A percentile compares a stretch with the other conserved stretches of the same genome.
Evolutionary conservation across 2,888 invertebrate species (phyloP).

Genomic region (Agriotes lineatus): DNA sequence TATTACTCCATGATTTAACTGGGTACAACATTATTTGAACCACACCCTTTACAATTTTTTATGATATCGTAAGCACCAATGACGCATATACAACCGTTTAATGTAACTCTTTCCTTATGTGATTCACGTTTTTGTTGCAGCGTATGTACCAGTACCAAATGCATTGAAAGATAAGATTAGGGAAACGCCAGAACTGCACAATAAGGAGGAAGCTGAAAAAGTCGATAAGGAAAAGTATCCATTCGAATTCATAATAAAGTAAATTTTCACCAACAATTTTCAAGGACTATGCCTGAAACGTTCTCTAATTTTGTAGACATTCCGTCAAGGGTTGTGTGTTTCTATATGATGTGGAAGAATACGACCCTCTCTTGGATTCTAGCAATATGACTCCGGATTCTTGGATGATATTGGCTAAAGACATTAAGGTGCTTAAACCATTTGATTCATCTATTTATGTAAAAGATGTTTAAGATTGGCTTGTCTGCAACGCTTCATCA

Average conservation of each 20-base stretch:
- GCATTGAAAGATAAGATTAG: slow-evolving; percentile 79
- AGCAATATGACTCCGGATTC: slow-evolving; percentile 93
- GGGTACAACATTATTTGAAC: too few relatives aligned
- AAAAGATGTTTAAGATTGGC: too few relatives aligned
- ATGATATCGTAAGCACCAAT: too few relatives aligned
- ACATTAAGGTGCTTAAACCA: slow-evolving; percentile 86
- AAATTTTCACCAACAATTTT: slow-evolving; percentile 57
- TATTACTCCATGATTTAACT: too few relatives aligned
- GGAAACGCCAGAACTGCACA: slow-evolving; percentile 87
- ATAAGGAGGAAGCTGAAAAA: slow-evolving; percentile 75
- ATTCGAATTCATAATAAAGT: slow-evolving; percentile 1
- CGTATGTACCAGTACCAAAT: slow-evolving; percentile 78
- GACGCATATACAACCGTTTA: too few relatives aligned
- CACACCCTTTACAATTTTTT: too few relatives aligned
- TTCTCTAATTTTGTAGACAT: background rate
- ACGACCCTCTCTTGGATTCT: slow-evolving; percentile 89
- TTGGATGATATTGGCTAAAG: slow-evolving; percentile 89
- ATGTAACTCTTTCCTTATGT: too few relatives aligned
- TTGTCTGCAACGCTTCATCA: too few relatives aligned
- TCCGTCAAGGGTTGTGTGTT: slow-evolving; percentile 56
- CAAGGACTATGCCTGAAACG: slow-evolving; percentile 54
- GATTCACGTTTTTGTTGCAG: too few relatives aligned
- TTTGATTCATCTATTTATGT: too few relatives aligned
- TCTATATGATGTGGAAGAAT: slow-evolving; percentile 86
- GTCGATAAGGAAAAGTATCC: background rate